Base-by-base conservation (phyloP, 2,888 invertebrate species). In the Acronicta psi region DNA sequence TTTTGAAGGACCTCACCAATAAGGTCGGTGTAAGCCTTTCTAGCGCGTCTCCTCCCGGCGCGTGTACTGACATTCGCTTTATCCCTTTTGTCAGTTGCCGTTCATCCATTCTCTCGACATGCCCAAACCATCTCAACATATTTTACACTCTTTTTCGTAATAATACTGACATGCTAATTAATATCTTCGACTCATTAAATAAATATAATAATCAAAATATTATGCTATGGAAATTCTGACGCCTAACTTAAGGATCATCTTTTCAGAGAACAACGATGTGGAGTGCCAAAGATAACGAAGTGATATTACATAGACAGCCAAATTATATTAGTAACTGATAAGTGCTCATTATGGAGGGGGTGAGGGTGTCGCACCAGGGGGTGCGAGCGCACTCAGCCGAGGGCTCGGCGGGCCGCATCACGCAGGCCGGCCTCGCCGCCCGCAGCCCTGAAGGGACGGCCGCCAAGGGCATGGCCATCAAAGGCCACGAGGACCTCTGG, bases 401-500 rank as follows among this genome's bases (percentile, higher is more conserved):
- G 80, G 95, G 95, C 17, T 92, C 93, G 16, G 95, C 95, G 7
- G 95, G 95, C 34, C 93, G 96, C 75, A 95, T 95, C 86, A 95
- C 96, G 42, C 96, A 96, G 84, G 96, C 96, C 41, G 98, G 98
- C 23, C 93, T 98, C 73, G 96, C 98, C 76, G 99, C 99, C 25
- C 95, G 98, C 51, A 98, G 98, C 85, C 97, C 98, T 36, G 98
- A 87, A 60, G 99, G 99, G 53, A 98, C 99, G 47, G 99, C 99
- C 1, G 98, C 99, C 73, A 97, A 98, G 85, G 98, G 98, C 72
- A 98, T 98, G 98, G 97, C 97, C 79, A 98, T 98, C 86, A 98
- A 98, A 85, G 99, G 98, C 73, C 97, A 98, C 84, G 98, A 98
- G 91, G 98, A 98, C 84, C 96, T 98, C 41, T 99, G 99, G 99